Evolutionary conservation across 2,797 vertebrate species (phyloP).

Genomic region (Urophycis tenuis): DNA sequence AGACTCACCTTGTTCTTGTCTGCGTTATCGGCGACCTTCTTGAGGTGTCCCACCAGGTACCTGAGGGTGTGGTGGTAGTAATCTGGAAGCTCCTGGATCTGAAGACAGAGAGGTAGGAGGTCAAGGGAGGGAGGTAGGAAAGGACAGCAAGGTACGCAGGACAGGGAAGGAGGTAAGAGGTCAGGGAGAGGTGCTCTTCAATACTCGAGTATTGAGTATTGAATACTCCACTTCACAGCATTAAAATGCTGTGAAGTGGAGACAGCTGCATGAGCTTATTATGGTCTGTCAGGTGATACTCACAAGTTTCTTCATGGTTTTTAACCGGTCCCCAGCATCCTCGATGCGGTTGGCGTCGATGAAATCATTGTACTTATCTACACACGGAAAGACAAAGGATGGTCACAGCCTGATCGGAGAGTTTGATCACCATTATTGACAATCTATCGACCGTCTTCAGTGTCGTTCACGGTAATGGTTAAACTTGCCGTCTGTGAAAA

Average conservation of each 20-base stretch:
- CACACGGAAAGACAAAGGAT: slow-evolving; percentile 21
- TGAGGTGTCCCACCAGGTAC: slow-evolving; percentile 87
- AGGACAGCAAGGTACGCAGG: too few relatives aligned
- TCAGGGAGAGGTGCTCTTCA: too few relatives aligned
- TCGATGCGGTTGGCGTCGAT: slow-evolving; percentile 91
- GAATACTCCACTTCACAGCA: too few relatives aligned
- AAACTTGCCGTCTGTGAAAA: slow-evolving; percentile 88
- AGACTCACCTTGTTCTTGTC: slow-evolving; percentile 89
- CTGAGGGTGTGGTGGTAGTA: slow-evolving; percentile 90
- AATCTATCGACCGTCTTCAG: not conserved
- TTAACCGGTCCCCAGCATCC: slow-evolving; percentile 82
- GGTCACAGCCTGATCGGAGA: not conserved
- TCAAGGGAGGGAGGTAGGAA: not conserved
- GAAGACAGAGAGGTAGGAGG: slow-evolving; percentile 8
- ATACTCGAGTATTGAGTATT: too few relatives aligned
- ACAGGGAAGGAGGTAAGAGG: not conserved
- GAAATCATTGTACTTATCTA: slow-evolving; percentile 92
- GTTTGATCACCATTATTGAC: not conserved
- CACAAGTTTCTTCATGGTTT: slow-evolving; percentile 89
- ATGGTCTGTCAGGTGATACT: not conserved
- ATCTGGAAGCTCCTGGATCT: slow-evolving; percentile 87
- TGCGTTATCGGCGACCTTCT: slow-evolving; percentile 85
- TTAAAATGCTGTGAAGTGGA: too few relatives aligned
- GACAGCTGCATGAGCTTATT: not conserved
- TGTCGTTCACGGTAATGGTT: not conserved